Base-by-base conservation (phyloP, 2,888 invertebrate species). In the Caenorhabditis becei region DNA sequence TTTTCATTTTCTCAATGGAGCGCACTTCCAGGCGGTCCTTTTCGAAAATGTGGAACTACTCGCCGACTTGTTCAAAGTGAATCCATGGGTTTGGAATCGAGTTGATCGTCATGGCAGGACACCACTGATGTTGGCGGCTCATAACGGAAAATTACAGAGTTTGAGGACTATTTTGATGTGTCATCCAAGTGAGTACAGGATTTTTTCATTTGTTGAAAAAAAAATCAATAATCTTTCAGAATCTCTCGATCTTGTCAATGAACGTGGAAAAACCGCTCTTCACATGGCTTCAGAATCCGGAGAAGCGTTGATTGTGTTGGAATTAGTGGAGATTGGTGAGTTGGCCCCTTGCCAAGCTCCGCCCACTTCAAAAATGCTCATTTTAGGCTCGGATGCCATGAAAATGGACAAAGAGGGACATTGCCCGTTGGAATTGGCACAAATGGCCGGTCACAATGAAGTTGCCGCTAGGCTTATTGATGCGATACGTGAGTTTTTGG, bases 1-100 rank as follows among this genome's bases (percentile, higher is more conserved):
- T n/a, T n/a, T n/a, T n/a, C n/a, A n/a, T n/a, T n/a, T n/a, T n/a
- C 4, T 41, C 61, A 35, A 18, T 32, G 32, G 23, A 41, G 37
- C n/a, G 35, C 16, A 14, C 20, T 51, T 53, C 14, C 74, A 91
- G 89, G 95, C 96, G 16, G 95, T 96, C 0, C 92, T 96, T 18
- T 96, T 96, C 95, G 95, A 96, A 91, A 96, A 96, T 91, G 94
- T 94, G 20, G 96, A 96, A 90, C 93, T 96, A 0, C 92, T 96
- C n/a, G 94, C 94, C 89, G 96, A 96, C 92, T 93, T 96, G 32
- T 89, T 96, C 8, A 93, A 94, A 53, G 89, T 86, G 58, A 88
- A 87, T 74, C 84, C 87, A 16, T 80, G 77, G 65, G 78, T 87
- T 14, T 65, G 83, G 65, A 71, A 86, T 41, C 82, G 80, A 28